Evolutionary conservation across 1,140 invertebrate genomes (phyloP), one percentile per base, ranked within the genome.

Genomic region (Cephus cinctus): DNA sequence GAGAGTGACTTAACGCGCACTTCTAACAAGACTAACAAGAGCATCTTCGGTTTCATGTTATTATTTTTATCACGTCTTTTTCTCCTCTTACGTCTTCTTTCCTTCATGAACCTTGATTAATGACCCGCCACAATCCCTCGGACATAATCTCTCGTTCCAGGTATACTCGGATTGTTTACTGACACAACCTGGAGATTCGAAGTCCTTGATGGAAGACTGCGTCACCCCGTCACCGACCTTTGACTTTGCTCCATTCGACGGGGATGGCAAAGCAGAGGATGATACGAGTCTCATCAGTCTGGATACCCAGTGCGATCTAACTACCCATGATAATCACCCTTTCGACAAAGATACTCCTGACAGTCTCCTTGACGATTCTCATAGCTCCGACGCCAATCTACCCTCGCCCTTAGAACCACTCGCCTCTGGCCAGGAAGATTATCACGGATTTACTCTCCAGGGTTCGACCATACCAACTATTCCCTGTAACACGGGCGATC

Each of bases 401-500:
- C 83, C 85, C 2, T 83, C 85, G 0, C 83, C 86, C 0, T 50
- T 82, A 45, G 74, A 74, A 54, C 69, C 62, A 9, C 62, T 56
- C 6, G 36, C 41, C 42, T 83, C 84, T 1, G 71, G 71, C 15
- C 71, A 67, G 22, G 69, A 81, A 15, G 77, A 82, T 57, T 86
- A 86, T 65, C 78, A 84, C 34, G 85, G 85, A 2, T 87, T 88
- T 59, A 85, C 85, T 3, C 80, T 79, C 47, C 83, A 85, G 67
- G 82, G 82, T 36, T 80, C 81, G 54, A 79, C 82, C 50, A 87
- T 88, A 67, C 85, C 84, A 8, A 86, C 81, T 18, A 87, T 88
- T 61, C 86, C 86, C 4, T 88, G 86, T 67, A 85, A 81, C 43
- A 87, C 86, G 4, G 86, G 85, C 3, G 81, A 85, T 49, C 65